Conservation (phyloP, 2,113 vertebrate species). For the Pelusios castaneus region DNA sequence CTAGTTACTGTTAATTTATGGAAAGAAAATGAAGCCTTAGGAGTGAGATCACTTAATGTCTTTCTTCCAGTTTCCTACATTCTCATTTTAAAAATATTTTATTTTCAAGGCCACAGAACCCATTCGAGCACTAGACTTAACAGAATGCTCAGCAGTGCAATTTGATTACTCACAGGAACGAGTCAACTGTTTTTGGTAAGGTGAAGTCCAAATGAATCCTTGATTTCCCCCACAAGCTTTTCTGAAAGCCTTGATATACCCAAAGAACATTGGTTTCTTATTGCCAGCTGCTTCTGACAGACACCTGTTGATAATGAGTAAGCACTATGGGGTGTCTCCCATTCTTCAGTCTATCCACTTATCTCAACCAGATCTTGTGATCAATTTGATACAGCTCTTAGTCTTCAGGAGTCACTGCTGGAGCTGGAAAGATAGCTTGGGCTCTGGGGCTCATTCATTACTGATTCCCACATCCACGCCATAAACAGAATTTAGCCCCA, state of each 20-base stretch:
- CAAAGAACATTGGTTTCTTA: neutral
- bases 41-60: neutral
- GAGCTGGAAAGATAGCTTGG: neutral
- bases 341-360: neutral
- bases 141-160: constrained; percentile 91
- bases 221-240: neutral
- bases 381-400: neutral
- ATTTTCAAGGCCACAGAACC: constrained; percentile 87
- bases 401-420: neutral
- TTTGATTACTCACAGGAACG: constrained; percentile 96
- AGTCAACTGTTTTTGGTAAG: constrained; percentile 98
- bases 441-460: neutral
- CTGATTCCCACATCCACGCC: neutral
- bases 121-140: constrained; percentile 90
- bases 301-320: neutral
- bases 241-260: neutral
- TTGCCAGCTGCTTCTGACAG: neutral
- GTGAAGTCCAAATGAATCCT: neutral
- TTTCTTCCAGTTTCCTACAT: constrained; percentile 5
- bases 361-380: neutral
- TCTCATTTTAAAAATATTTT: constrained; percentile 25
- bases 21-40: neutral
- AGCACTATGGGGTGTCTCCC: neutral
- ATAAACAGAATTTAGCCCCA: neutral
- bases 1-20: neutral